A percentile compares a stretch with the other conserved stretches of the same genome.
These are phyloP conservation scores for Cephonodes hylas DNA, from an alignment of 2,888 invertebrate species.

Conservation along the genomic window DNA sequence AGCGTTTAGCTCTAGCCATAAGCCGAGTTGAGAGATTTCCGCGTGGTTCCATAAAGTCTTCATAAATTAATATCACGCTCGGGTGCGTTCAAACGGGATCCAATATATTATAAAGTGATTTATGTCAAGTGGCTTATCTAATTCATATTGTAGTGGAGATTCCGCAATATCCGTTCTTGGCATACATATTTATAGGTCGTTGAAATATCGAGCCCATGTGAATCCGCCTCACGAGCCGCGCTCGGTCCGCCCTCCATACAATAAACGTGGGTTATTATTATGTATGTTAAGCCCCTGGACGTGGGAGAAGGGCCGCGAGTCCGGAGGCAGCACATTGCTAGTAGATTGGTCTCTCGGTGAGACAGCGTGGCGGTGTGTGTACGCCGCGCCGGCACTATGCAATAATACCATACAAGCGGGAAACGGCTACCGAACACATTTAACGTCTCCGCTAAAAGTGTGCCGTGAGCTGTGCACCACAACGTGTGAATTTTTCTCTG, in stretches of 20 bases:
- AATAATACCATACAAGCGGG: not conserved
- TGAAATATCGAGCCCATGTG: not conserved
- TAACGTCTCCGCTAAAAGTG: not conserved
- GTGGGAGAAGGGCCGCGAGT: not conserved
- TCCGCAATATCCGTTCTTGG: not conserved
- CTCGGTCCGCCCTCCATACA: not conserved
- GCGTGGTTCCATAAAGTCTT: not conserved
- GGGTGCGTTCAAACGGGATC: not conserved
- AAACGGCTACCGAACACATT: not conserved
- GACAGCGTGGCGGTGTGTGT: not conserved
- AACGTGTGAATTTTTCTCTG: not conserved
- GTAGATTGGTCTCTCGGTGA: not conserved
- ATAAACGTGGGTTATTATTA: conserved; percentile 6
- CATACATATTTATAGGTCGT: not conserved
- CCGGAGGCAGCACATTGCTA: not conserved
- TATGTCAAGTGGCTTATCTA: not conserved
- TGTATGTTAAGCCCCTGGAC: not conserved
- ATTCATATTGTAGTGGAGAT: not conserved
- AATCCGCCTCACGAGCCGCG: not conserved
- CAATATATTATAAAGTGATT: not conserved
- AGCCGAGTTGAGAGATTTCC: not conserved
- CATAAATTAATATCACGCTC: not conserved
- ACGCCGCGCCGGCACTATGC: not conserved
- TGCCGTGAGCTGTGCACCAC: not conserved
- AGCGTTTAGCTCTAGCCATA: too few species aligned